Base-by-base conservation (phyloP, 2,113 vertebrate genomes). In the Larimichthys polyactis region DNA sequence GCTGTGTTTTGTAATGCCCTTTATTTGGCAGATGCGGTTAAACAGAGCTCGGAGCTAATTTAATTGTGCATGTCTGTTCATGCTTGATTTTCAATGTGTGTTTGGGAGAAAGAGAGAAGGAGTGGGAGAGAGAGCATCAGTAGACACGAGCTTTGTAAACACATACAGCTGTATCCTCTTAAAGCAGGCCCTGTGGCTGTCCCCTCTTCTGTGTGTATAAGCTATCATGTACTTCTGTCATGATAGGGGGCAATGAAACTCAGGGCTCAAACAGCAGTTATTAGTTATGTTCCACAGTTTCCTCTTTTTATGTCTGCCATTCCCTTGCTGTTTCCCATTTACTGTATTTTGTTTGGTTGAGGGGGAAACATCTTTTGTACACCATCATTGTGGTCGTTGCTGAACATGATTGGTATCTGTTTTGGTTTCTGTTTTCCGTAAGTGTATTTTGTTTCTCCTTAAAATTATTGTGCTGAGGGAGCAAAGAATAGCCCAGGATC, bases 121-220 rank as follows among this genome's bases (percentile, higher is more conserved):
- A 75, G 64, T 12, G 62, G 11, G 74, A 68, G 52, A 75, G 75
- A 11, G 27, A 81, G 75, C 60, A 81, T 59, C 52, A 60, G 74
- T 60, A 78, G 71, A 82, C 51, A 44, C 36, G 0, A 63, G 82
- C 76, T 89, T 73, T 85, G 84, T 81, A 90, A 86, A 87, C 87
- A 88, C 75, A 60, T 66, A 71, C 89, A 86, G 85, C 90, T 87
- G 90, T 62, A 82, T 83, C 78, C 82, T 89, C 78, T 90, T 76
- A 65, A 77, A 84, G 66, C 75, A 57, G 82, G 71, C 80, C 90
- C 85, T 0, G 74, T 77, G 72, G 87, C 88, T 75, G 49, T 68
- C 76, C 82, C 43, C 67, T 60, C 65, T 65, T 74, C 71, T 88
- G 51, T 68, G 70, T 85, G 70, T 88, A 78, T 68, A 64, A 74